phyloP scores from a whole-genome alignment of 1,140 invertebrate genomes.

The Pogonus chalceus region DNA sequence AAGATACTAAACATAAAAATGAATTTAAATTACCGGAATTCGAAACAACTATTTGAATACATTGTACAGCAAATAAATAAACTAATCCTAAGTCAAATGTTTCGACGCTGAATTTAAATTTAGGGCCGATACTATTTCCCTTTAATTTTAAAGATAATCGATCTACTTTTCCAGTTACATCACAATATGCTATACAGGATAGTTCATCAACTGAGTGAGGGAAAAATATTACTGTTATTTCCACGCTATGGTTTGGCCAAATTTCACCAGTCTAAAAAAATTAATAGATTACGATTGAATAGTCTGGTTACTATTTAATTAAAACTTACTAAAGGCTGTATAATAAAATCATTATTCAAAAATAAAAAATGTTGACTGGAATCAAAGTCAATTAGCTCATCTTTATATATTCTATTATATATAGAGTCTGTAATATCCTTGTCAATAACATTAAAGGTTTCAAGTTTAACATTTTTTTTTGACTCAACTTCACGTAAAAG shows the following conservation, averaged over 20 bases:
- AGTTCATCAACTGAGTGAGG: constrained; percentile 18
- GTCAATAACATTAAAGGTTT: constrained; percentile 14
- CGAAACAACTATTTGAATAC: constrained; percentile 24
- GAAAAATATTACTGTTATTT: constrained; percentile 23
- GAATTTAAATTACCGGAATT: not conserved
- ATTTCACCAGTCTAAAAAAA: constrained; percentile 25
- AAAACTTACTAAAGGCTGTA: constrained; percentile 15
- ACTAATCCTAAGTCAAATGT: constrained; percentile 23
- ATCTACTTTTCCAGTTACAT: constrained; percentile 22
- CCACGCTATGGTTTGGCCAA: constrained; percentile 19
- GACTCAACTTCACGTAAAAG: constrained; percentile 13
- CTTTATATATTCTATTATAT: constrained; percentile 15
- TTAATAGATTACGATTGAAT: not conserved
- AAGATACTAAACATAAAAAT: not conserved
- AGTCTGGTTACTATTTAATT: not conserved
- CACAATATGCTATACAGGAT: constrained; percentile 21
- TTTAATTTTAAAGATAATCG: constrained; percentile 21
- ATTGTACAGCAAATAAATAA: constrained; percentile 25
- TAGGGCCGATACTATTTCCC: constrained; percentile 24
- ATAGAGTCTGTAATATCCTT: constrained; percentile 11
- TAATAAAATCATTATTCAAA: constrained; percentile 11
- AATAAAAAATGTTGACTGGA: constrained; percentile 12
- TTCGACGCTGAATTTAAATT: constrained; percentile 20
- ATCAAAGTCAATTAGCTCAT: constrained; percentile 11
- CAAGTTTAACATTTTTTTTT: constrained; percentile 10